These are phyloP conservation scores for Macrosteles quadrilineatus DNA, from an alignment of 1,140 invertebrate genomes.

Conservation along the genomic window DNA sequence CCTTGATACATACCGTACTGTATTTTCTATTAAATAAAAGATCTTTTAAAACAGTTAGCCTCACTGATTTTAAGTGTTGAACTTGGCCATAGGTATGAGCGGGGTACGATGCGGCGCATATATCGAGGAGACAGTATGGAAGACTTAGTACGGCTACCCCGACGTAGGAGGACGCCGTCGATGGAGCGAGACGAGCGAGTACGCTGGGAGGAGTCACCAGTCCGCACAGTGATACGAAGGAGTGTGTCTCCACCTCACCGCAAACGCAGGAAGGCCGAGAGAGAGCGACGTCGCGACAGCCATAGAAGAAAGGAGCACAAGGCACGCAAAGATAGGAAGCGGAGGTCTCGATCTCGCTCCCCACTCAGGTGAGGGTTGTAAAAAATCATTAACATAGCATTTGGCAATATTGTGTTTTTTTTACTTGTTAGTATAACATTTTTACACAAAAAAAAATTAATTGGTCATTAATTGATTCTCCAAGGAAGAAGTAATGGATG, in stretches of 20 bases:
- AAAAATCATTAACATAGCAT: too few relatives aligned
- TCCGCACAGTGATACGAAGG: conserved; percentile 7
- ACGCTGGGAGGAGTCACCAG: neutral
- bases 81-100: neutral
- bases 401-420: too few relatives aligned
- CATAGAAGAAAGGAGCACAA: conserved; percentile 18
- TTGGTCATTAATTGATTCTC: too few relatives aligned
- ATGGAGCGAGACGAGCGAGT: neutral
- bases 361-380: conserved; percentile 1
- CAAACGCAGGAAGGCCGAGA: conserved; percentile 10
- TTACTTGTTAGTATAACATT: too few relatives aligned
- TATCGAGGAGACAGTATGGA: neutral
- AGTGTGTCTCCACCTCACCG: conserved; percentile 10
- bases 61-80: too few relatives aligned
- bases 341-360: conserved; percentile 1
- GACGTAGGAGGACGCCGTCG: neutral
- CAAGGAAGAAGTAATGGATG: too few relatives aligned
- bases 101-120: neutral
- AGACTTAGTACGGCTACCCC: neutral
- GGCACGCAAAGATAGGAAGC: conserved; percentile 8
- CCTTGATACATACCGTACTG: too few relatives aligned
- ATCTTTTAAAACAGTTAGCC: too few relatives aligned
- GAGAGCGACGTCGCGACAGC: conserved; percentile 1
- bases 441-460: too few relatives aligned
- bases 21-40: too few relatives aligned